A percentile compares a stretch with the other conserved stretches of the same genome.
Evolutionary conservation across 1,140 invertebrate species (phyloP).

Genomic region (Drosophila punjabiensis): DNA sequence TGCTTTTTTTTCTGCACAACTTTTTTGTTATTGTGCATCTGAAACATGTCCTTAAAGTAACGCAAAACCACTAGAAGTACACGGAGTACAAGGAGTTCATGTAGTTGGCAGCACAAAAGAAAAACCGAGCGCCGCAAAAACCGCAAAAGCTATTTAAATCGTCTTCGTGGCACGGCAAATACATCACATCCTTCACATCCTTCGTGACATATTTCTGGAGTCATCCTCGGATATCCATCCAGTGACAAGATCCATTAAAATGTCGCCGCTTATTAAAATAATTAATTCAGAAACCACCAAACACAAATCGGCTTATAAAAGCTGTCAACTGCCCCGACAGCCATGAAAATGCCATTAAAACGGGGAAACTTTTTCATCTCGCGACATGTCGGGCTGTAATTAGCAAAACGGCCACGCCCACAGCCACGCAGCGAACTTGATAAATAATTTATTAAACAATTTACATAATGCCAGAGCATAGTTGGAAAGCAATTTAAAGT

Average conservation of each 20-base stretch:
- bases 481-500: constrained; percentile 70
- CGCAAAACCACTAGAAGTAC: constrained; percentile 19
- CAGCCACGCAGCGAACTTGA: not conserved
- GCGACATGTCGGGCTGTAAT: constrained; percentile 67
- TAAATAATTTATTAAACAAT: constrained; percentile 74
- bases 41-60: constrained; percentile 6
- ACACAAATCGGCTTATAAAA: constrained; percentile 77
- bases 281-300: constrained; percentile 69
- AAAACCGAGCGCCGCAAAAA: not conserved
- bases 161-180: constrained; percentile 2
- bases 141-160: constrained; percentile 33
- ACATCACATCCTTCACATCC: not conserved
- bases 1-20: not conserved
- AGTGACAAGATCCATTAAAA: constrained; percentile 63
- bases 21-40: not conserved
- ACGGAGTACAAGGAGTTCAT: constrained; percentile 12
- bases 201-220: constrained; percentile 4
- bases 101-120: constrained; percentile 12
- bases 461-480: constrained; percentile 69
- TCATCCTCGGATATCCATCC: not conserved
- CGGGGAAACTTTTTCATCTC: constrained; percentile 43
- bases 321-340: constrained; percentile 60
- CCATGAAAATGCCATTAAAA: constrained; percentile 71
- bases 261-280: constrained; percentile 69
- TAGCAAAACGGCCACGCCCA: constrained; percentile 50